These are phyloP conservation scores for Limenitis camilla DNA, from an alignment of 2,888 invertebrate genomes.

Conservation along the genomic window DNA sequence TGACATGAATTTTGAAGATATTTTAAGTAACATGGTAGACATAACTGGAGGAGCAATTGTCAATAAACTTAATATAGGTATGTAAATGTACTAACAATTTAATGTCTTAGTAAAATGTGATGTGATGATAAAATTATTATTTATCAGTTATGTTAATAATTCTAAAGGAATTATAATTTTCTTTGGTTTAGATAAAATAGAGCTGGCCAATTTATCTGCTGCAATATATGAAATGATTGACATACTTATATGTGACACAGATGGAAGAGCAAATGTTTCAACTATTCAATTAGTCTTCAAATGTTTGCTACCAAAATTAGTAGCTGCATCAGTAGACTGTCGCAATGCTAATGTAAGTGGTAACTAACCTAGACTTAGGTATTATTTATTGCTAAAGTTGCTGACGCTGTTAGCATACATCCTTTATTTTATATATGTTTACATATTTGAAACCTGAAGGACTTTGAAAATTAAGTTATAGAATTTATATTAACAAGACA, in stretches of 20 bases:
- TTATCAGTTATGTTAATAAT: not conserved
- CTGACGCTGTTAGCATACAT: too few relatives aligned
- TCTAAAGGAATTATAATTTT: not conserved
- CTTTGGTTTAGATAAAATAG: constrained; percentile 44
- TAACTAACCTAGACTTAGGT: too few relatives aligned
- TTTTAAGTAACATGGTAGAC: constrained; percentile 58
- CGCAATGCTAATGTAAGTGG: constrained; percentile 51
- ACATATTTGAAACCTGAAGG: too few relatives aligned
- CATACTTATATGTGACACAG: constrained; percentile 39
- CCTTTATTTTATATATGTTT: too few relatives aligned
- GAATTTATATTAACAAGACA: too few relatives aligned
- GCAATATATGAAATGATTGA: constrained; percentile 58
- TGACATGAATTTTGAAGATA: constrained; percentile 66
- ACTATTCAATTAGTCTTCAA: constrained; percentile 55
- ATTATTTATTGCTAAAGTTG: too few relatives aligned
- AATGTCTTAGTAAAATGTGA: not conserved
- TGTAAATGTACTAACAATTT: constrained; percentile 22
- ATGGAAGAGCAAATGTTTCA: constrained; percentile 37
- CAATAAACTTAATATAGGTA: constrained; percentile 56
- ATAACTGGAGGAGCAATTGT: constrained; percentile 57
- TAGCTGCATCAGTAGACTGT: constrained; percentile 47
- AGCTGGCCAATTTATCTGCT: constrained; percentile 43
- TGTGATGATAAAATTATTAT: not conserved
- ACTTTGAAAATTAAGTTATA: too few relatives aligned
- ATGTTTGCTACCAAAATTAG: constrained; percentile 55